Conservation (phyloP, 2,888 invertebrate genomes). For the Mythimna lalbum region DNA sequence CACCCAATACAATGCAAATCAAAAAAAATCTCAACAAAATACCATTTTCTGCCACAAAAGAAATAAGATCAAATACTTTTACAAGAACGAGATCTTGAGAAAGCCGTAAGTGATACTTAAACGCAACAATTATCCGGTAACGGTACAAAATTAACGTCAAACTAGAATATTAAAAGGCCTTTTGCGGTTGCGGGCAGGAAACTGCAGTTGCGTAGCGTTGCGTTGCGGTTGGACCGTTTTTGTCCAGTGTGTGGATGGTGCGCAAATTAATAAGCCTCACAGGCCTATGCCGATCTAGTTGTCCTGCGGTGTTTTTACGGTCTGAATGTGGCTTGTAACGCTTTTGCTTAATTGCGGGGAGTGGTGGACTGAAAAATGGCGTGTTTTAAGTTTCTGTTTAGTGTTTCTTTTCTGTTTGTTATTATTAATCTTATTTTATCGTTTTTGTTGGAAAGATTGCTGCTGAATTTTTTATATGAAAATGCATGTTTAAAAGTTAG, state of each 20-base stretch:
- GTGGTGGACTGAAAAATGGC: slow-evolving; percentile 48
- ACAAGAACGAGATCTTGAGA: slow-evolving; percentile 49
- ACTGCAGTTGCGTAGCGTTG: slow-evolving; percentile 81
- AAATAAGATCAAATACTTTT: slow-evolving; percentile 34
- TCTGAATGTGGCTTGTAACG: slow-evolving; percentile 52
- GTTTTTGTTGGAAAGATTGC: neutral
- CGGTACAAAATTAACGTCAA: slow-evolving; percentile 80
- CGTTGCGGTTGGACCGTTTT: slow-evolving; percentile 78
- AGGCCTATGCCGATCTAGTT: slow-evolving; percentile 60
- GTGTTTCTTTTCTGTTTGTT: slow-evolving; percentile 13
- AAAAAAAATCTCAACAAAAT: neutral
- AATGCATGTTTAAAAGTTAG: neutral
- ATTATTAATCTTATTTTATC: slow-evolving; percentile 9
- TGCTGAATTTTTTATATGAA: neutral
- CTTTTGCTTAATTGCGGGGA: slow-evolving; percentile 49
- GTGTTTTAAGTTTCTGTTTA: slow-evolving; percentile 27
- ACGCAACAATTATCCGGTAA: slow-evolving; percentile 72
- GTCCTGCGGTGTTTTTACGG: slow-evolving; percentile 58
- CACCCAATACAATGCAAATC: neutral
- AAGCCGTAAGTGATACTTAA: slow-evolving; percentile 62
- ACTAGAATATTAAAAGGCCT: slow-evolving; percentile 82
- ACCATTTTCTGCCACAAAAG: slow-evolving; percentile 4
- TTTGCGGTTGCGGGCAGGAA: slow-evolving; percentile 87
- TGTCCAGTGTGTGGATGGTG: slow-evolving; percentile 70
- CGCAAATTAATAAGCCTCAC: slow-evolving; percentile 68